Evolutionary conservation across 2,888 invertebrate species (phyloP).

Genomic region (Timema podura): DNA sequence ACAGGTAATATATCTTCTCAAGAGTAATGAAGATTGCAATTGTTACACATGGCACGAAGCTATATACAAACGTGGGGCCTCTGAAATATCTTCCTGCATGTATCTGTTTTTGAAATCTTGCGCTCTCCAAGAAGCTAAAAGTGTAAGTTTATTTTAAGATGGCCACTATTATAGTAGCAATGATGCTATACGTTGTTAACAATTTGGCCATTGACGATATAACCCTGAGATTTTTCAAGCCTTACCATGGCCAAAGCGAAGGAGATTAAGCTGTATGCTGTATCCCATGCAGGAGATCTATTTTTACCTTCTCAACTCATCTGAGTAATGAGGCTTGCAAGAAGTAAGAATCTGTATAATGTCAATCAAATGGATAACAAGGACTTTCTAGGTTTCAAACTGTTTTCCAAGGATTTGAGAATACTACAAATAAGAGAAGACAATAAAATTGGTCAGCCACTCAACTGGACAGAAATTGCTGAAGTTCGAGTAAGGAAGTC

Average conservation of each 20-base stretch:
- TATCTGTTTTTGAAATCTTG: background rate
- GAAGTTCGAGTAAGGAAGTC: no score
- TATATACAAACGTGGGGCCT: background rate
- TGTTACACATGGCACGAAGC: background rate
- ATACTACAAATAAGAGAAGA: no score
- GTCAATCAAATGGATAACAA: no score
- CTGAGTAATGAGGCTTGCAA: no score
- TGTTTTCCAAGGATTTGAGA: no score
- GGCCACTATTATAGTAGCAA: background rate
- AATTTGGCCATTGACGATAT: background rate
- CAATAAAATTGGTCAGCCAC: no score
- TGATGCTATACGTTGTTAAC: background rate
- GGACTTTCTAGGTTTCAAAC: no score
- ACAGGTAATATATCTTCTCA: no score
- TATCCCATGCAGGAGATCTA: no score
- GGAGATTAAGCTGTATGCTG: background rate
- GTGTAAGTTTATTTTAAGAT: background rate
- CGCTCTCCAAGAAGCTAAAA: background rate
- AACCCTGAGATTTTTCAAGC: background rate
- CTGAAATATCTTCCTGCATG: background rate
- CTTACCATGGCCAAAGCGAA: background rate
- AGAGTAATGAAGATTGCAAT: background rate
- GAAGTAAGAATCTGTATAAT: no score
- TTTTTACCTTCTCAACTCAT: no score
- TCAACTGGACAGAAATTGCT: no score